Evolutionary conservation across 2,888 invertebrate genomes (phyloP), one percentile per base, ranked within the genome.

Genomic region (Eudemis profundana): DNA sequence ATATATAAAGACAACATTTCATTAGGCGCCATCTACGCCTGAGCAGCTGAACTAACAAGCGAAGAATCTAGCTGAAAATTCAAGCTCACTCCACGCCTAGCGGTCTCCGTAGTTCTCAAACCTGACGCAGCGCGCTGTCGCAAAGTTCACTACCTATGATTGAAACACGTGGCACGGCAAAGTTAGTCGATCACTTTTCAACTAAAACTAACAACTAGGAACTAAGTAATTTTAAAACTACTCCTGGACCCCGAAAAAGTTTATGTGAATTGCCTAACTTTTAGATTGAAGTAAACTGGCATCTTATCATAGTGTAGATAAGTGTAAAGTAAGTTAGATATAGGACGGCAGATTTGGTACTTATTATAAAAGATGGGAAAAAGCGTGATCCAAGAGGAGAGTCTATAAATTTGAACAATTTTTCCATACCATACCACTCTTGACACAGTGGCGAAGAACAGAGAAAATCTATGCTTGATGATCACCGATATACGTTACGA

Each of bases 21-120:
- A 42, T 23, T 56, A n/a, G 57, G 56, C 63, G 49, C 63, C 63
- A 63, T 50, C 63, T 63, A 42, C 19, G 3, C 0, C 15, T 2
- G n/a, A 15, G 2, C 10, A 8, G 5, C 0, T 17, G 49, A 57
- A 50, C 42, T 44, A 21, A 8, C 21, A 12, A 33, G 19, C 0
- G 12, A 7, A 15, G n/a, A 15, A 40, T 29, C n/a, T 7, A 42
- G 15, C 40, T 3, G 2, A 0, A 15, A 40, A 54, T 27, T 53
- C 10, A 10, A 19, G 17, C 36, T 19, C n/a, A n/a, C 53, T 21
- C 10, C 4, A 10, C 40, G 2, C 27, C 15, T 1, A 5, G n/a
- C n/a, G n/a, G 40, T 10, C 49, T 36, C 14, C 12, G 50, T 63
- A 63, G 63, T 63, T 63, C 63, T 7, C n/a, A 42, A 49, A 42